phyloP scores from a whole-genome alignment of 2,888 invertebrate genomes.

The Ctenicera cuprea region DNA sequence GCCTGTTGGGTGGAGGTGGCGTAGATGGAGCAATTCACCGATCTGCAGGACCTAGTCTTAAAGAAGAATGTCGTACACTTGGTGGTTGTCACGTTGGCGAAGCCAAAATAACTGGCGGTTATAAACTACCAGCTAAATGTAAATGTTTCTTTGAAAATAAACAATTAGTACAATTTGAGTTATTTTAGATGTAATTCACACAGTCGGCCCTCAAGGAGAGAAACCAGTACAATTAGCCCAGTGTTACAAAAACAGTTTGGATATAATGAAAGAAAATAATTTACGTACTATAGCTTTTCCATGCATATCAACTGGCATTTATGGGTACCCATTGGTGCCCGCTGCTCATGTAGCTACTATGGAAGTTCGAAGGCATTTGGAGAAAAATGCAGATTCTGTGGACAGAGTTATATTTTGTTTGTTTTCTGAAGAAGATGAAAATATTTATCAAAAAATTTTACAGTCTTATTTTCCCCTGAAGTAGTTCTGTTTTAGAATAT shows the following conservation, averaged over 20 bases:
- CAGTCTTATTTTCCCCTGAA: slow-evolving; percentile 83
- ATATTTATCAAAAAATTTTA: slow-evolving; percentile 82
- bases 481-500: slow-evolving; percentile 59
- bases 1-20: slow-evolving; percentile 87
- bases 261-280: slow-evolving; percentile 75
- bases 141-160: slow-evolving; percentile 67
- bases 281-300: slow-evolving; percentile 87
- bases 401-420: slow-evolving; percentile 88
- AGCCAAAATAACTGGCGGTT: slow-evolving; percentile 89
- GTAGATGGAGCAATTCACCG: slow-evolving; percentile 94
- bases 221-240: slow-evolving; percentile 78
- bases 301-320: slow-evolving; percentile 94
- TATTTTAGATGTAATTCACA: slow-evolving; percentile 87
- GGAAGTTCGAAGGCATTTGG: slow-evolving; percentile 80
- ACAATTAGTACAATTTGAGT: background rate
- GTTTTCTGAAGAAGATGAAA: slow-evolving; percentile 82
- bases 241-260: slow-evolving; percentile 83
- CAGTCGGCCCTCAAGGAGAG: slow-evolving; percentile 90
- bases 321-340: slow-evolving; percentile 87
- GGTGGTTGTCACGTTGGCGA: slow-evolving; percentile 88
- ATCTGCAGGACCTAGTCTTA: slow-evolving; percentile 83
- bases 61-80: slow-evolving; percentile 83
- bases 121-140: slow-evolving; percentile 90
- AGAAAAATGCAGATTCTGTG: slow-evolving; percentile 73
- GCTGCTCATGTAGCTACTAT: slow-evolving; percentile 86